Evolutionary conservation across 2,888 invertebrate species (phyloP).

Genomic region (Protonemura montana): DNA sequence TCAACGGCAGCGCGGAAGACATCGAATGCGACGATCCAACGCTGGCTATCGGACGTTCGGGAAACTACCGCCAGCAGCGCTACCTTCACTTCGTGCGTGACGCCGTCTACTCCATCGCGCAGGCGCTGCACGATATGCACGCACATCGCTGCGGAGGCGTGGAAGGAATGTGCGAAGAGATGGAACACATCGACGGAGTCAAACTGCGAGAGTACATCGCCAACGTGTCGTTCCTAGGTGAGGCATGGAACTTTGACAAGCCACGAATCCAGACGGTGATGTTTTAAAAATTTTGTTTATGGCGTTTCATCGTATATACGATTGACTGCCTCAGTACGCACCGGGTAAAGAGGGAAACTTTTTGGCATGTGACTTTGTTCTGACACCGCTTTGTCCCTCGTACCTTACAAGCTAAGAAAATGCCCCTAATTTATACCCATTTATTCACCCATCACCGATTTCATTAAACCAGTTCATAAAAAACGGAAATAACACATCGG

Average conservation of each 20-base stretch:
- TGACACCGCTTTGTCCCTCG: too few relatives aligned
- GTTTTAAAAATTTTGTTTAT: too few relatives aligned
- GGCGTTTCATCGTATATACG: too few relatives aligned
- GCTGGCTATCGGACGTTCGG: slow-evolving; percentile 1
- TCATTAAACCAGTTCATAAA: too few relatives aligned
- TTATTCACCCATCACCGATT: too few relatives aligned
- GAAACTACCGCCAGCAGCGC: slow-evolving; percentile 58
- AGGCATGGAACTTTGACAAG: slow-evolving; percentile 45
- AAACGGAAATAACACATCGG: too few relatives aligned
- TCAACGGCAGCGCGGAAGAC: background rate
- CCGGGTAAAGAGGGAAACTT: too few relatives aligned
- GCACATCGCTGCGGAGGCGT: slow-evolving; percentile 55
- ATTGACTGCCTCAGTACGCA: too few relatives aligned
- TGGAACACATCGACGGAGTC: slow-evolving; percentile 59
- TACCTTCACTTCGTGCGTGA: slow-evolving; percentile 64
- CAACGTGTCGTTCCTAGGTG: slow-evolving; percentile 63
- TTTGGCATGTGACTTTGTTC: too few relatives aligned
- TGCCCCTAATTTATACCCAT: too few relatives aligned
- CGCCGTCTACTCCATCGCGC: slow-evolving; percentile 64
- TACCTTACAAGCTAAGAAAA: too few relatives aligned
- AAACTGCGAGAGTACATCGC: slow-evolving; percentile 58
- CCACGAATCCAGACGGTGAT: too few relatives aligned
- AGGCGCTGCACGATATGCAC: slow-evolving; percentile 62
- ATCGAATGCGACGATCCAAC: slow-evolving; percentile 16
- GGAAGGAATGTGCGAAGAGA: slow-evolving; percentile 58